A percentile compares a stretch with the other conserved stretches of the same genome.
These are phyloP conservation scores for Tetraodon nigroviridis DNA, from an alignment of 2,113 vertebrate genomes.

Conservation along the genomic window DNA sequence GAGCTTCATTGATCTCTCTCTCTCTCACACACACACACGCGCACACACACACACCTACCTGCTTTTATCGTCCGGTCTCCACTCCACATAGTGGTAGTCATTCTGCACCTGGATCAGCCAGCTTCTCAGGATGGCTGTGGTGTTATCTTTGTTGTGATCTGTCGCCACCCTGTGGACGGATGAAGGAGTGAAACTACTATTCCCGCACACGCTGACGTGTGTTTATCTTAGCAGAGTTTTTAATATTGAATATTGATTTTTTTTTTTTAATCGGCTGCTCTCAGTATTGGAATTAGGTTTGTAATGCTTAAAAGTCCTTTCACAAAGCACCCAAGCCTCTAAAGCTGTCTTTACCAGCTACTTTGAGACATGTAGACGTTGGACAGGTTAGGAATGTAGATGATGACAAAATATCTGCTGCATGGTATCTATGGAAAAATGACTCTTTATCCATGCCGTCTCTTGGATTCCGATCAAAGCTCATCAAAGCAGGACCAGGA, in stretches of 20 bases:
- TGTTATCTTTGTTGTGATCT: conserved; percentile 86
- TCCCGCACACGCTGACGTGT: too few species aligned
- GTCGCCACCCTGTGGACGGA: conserved; percentile 81
- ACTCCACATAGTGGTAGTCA: conserved; percentile 86
- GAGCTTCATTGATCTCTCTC: not conserved
- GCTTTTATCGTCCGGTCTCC: conserved; percentile 80
- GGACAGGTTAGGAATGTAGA: too few species aligned
- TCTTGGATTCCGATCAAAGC: not conserved
- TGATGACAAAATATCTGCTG: not conserved
- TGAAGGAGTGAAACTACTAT: not conserved
- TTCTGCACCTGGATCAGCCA: conserved; percentile 83
- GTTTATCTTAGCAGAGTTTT: too few species aligned
- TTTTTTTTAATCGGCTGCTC: too few species aligned
- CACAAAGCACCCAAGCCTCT: too few species aligned
- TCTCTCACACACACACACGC: conserved; percentile 10
- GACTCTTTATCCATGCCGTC: not conserved
- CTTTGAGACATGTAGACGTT: too few species aligned
- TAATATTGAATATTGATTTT: too few species aligned
- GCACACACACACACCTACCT: conserved; percentile 63
- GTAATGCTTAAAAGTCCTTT: too few species aligned
- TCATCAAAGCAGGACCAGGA: not conserved
- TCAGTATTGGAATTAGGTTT: too few species aligned
- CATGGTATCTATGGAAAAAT: not conserved
- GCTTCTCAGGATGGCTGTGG: conserved; percentile 78
- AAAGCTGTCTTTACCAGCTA: too few species aligned